Base-by-base conservation (phyloP, 2,888 invertebrate species). In the Apodemia mormo region DNA sequence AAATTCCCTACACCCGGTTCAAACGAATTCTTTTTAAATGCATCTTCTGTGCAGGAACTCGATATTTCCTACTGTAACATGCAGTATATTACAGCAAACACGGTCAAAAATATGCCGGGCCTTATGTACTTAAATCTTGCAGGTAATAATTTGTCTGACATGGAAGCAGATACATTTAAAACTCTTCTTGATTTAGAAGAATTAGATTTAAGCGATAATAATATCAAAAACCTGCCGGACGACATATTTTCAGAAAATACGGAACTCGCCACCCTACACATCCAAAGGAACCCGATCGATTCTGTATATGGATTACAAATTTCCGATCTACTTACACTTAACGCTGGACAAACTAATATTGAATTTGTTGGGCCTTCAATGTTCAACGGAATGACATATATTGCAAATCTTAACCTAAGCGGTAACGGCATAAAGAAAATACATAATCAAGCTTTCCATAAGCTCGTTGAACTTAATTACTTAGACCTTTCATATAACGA, bases 401-500 rank as follows among this genome's bases (percentile, higher is more conserved):
- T 97, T 72, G 95, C 95, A 45, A 95, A 95, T 79, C 92, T 97
- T 45, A 95, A 95, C 76, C 87, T 97, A 8, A 96, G 95, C 78
- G 95, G 95, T 66, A 97, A 97, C 83, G 94, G 94, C 71, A 94
- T 97, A 72, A 94, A 92, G 71, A 94, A 94, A 80, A 95, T 97
- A 71, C 94, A 96, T 79, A 94, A 95, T 29, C 95, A 95, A 79
- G 95, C 96, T 7, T 96, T 97, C 88, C 88, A 94, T 61, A 92
- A 94, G 73, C 94, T 97, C 71, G 94, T 94, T 70, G 94, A 95
- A 74, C 92, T 97, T 58, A 95, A 95, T 75, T 94, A 95, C 80
- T 93, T 97, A 73, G 96, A 97, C 84, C 92, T 97, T 73, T 96
- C 97, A 3, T 94, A 95, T 78, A 97, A 97, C 82, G 93, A 95